Evolutionary conservation across 2,797 vertebrate genomes (phyloP), one percentile per base, ranked within the genome.

Genomic region (Melanotaenia pygmaea): DNA sequence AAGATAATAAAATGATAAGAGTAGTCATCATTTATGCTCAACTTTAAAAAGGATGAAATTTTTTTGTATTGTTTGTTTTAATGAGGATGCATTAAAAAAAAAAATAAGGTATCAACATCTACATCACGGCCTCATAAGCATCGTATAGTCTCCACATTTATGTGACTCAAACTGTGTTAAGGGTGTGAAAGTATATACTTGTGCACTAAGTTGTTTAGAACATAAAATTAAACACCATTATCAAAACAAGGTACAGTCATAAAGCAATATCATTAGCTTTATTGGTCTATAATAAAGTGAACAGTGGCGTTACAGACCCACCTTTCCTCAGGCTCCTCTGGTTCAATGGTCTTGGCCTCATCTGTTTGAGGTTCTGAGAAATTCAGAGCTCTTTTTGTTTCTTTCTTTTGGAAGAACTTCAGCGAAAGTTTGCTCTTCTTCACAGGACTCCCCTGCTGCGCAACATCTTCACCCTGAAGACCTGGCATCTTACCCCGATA

Each of bases 371-470:
- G 86, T 72, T 98, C 96, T 0, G 94, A 95, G 84, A 99, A 98
- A 91, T 99, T 97, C 89, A 99, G 88, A 3, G 95, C 96, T 69
- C 98, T 94, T 82, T 99, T 99, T 4, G 97, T 92, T 62, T 99
- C 98, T 61, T 97, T 98, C 90, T 97, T 99, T 64, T 98, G 98
- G 85, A 98, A 97, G 60, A 98, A 98, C 93, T 96, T 98, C 58
- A 99, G 85, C 34, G 98, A 99, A 28, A 99, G 95, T 76, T 96
- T 91, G 72, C 92, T 98, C 93, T 93, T 98, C 91, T 95, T 97
- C 32, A 94, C 82, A 5, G 97, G 97, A 84, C 96, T 97, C 67
- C 93, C 94, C 67, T 87, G 90, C 90, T 71, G 93, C 90, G 91
- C 94, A 10, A 84, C 86, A 80, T 82, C 92, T 59, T 97, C 97